A percentile compares a stretch with the other conserved stretches of the same genome.
phyloP scores from a whole-genome alignment of 64 coral and sea anemone species.

The Trachythela sp. region DNA sequence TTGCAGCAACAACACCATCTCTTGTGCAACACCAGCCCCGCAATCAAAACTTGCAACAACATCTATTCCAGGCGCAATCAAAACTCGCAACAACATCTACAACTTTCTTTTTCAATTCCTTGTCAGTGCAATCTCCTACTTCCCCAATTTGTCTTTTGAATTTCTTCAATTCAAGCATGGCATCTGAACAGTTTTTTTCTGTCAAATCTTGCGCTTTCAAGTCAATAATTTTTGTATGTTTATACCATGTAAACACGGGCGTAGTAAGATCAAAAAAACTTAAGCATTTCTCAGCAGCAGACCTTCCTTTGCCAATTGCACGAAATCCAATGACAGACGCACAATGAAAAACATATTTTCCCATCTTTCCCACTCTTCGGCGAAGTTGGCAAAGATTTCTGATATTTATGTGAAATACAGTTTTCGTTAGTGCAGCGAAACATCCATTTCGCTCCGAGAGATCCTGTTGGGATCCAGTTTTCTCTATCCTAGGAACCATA shows the following conservation, averaged over 20 bases:
- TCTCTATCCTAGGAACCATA: not conserved
- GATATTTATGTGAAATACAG: not conserved
- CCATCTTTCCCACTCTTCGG: not conserved
- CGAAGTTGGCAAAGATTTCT: not conserved
- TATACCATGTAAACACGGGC: not conserved
- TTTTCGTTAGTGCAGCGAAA: not conserved
- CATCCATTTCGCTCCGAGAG: not conserved
- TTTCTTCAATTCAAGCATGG: not conserved
- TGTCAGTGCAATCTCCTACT: not conserved
- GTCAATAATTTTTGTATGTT: not conserved
- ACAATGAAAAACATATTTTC: not conserved
- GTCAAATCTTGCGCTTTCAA: not conserved
- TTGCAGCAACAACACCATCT: constrained; percentile 48
- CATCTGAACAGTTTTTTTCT: not conserved
- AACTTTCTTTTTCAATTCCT: not conserved
- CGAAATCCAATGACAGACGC: not conserved
- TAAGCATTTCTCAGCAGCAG: not conserved
- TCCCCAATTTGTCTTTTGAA: not conserved
- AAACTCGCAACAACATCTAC: constrained; percentile 11
- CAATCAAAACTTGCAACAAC: constrained; percentile 22
- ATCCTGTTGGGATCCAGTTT: not conserved
- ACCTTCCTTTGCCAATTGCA: not conserved
- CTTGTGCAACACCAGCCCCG: constrained; percentile 36
- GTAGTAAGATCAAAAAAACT: not conserved
- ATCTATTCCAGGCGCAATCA: too few species aligned